Evolutionary conservation across 1,140 invertebrate species (phyloP), one percentile per base, ranked within the genome.

Genomic region (Megalopta genalis): DNA sequence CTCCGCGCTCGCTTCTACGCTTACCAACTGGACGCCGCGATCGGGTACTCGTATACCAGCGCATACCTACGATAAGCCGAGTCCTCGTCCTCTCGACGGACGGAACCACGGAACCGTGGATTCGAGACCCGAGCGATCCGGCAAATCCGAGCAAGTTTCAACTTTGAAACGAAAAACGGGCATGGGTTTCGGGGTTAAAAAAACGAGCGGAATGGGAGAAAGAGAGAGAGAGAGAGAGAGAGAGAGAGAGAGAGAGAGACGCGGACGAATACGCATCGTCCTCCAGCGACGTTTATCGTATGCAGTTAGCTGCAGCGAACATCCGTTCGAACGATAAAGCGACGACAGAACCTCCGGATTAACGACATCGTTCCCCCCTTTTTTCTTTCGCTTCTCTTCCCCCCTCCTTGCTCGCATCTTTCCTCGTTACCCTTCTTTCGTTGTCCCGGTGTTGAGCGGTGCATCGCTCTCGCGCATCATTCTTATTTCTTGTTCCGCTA

Each of bases 1-100:
- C 81, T 77, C 74, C 71, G 37, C 76, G 73, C 77, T 75, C 68
- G 77, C 77, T 62, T 81, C 46, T 16, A 63, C 77, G 67, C 72
- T 54, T 2, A 65, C 63, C 64, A 64, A 72, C 82, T 46, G 63
- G n/a, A 32, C 46, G 46, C 27, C 64, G 60, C 3, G n/a, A n/a
- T 21, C 63, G 16, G 32, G 12, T 32, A 32, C 32, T 32, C 32
- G 32, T 49, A 27, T 25, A 46, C 54, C 10, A 14, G 16, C 42
- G 9, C 6, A 49, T 27, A 75, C 21, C 18, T 42, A 60, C 23
- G 18, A 39, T 63, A 63, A 27, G 16, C 39, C n/a, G 21, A n/a
- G 37, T 70, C 14, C 69, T n/a, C 21, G 14, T 70, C 52, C 16
- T 70, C 68, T 57, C 54, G 54, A 72, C 39, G 57, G 39, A 72